These are phyloP conservation scores for Hylaeus anthracinus DNA, from an alignment of 1,140 invertebrate genomes.

Conservation along the genomic window DNA sequence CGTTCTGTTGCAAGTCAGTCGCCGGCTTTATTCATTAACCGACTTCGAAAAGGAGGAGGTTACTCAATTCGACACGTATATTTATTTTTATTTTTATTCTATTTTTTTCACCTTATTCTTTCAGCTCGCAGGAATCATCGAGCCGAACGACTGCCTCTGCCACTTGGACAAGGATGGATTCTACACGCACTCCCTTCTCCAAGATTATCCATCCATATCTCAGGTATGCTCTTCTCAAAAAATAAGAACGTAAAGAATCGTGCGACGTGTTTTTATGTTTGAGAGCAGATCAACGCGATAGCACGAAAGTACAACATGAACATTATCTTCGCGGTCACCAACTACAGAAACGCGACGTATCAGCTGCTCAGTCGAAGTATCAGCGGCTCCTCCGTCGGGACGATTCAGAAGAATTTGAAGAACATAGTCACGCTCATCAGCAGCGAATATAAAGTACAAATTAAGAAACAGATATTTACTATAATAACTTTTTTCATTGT, in stretches of 20 bases:
- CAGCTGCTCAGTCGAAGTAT: slow-evolving; percentile 83
- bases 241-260: no score
- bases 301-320: slow-evolving; percentile 86
- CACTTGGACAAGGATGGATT: slow-evolving; percentile 85
- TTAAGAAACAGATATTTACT: no score
- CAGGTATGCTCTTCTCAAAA: slow-evolving; percentile 73
- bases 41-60: no score
- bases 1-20: no score
- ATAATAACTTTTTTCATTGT: no score
- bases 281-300: slow-evolving; percentile 76
- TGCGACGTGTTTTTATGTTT: no score
- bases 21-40: no score
- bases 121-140: slow-evolving; percentile 89
- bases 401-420: slow-evolving; percentile 85
- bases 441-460: slow-evolving; percentile 86
- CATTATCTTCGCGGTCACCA: slow-evolving; percentile 87
- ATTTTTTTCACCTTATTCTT: slow-evolving; percentile 36
- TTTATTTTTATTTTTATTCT: neutral
- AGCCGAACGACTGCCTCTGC: slow-evolving; percentile 92
- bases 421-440: slow-evolving; percentile 89
- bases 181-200: slow-evolving; percentile 85
- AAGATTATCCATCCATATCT: slow-evolving; percentile 87
- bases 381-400: slow-evolving; percentile 85
- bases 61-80: no score
- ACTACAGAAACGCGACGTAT: slow-evolving; percentile 80